phyloP scores from a whole-genome alignment of 1,140 invertebrate species.

The Pogonognathellus flavescens region DNA sequence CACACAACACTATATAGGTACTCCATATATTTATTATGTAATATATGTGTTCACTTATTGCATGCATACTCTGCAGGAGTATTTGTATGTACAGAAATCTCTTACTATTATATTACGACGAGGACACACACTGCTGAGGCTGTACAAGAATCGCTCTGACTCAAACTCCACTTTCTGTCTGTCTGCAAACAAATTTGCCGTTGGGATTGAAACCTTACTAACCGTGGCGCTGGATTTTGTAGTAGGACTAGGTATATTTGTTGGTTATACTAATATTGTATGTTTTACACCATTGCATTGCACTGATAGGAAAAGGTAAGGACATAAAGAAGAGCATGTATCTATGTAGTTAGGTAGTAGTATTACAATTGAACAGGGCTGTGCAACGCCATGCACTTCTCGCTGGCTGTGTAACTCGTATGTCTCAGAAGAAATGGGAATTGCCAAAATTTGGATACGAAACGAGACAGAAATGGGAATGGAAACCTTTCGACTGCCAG shows the following conservation, averaged over 20 bases:
- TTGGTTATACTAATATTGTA: no score
- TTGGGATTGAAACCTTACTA: constrained; percentile 48
- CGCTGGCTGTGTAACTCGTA: neutral
- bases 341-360: no score
- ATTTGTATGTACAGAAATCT: no score
- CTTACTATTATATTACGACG: no score
- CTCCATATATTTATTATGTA: neutral
- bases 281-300: no score
- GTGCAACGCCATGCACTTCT: neutral
- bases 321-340: no score
- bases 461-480: constrained; percentile 49
- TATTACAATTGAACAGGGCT: no score
- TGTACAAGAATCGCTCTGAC: neutral
- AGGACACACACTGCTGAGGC: no score
- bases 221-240: no score
- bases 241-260: no score
- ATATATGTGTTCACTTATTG: constrained; percentile 43
- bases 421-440: constrained; percentile 38
- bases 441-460: constrained; percentile 48
- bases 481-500: constrained; percentile 42
- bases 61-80: neutral
- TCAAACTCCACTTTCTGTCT: constrained; percentile 4
- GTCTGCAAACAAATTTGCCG: constrained; percentile 48
- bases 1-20: neutral
- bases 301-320: no score